phyloP scores from a whole-genome alignment of 1,140 invertebrate species.

The Pseudomyrmex cubaensis region DNA sequence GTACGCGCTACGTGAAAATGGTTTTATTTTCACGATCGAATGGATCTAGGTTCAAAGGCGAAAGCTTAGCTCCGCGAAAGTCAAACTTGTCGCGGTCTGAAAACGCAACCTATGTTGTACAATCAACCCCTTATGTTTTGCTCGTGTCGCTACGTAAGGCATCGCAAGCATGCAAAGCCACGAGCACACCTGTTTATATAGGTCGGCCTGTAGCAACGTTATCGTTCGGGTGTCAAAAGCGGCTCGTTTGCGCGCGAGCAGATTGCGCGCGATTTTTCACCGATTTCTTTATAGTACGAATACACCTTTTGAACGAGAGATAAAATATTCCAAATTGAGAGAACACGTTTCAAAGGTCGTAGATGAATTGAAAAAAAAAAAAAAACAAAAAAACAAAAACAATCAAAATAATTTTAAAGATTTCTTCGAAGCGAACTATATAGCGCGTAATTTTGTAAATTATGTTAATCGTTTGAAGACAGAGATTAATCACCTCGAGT shows the following conservation, averaged over 20 bases:
- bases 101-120: slow-evolving; percentile 1
- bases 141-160: neutral
- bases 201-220: slow-evolving; percentile 22
- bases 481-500: slow-evolving; percentile 7
- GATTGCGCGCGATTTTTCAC: neutral
- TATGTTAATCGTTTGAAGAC: neutral
- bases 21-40: slow-evolving; percentile 26
- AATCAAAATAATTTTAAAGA: too few species aligned
- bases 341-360: too few species aligned
- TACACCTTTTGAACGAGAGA: neutral
- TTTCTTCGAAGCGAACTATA: too few species aligned
- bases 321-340: too few species aligned
- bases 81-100: slow-evolving; percentile 35
- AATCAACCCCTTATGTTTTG: slow-evolving; percentile 1
- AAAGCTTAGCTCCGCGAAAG: slow-evolving; percentile 19
- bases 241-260: slow-evolving; percentile 1
- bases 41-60: neutral
- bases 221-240: slow-evolving; percentile 34
- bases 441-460: neutral
- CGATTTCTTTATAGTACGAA: neutral
- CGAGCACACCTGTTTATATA: slow-evolving; percentile 49
- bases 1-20: too few species aligned
- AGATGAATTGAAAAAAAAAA: too few species aligned
- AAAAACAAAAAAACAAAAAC: too few species aligned
- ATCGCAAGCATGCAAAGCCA: slow-evolving; percentile 9